Percentiles rank a stretch among this genome's conserved stretches.
Conservation (phyloP, 1,140 invertebrate species). For the Antheraea pernyi region DNA sequence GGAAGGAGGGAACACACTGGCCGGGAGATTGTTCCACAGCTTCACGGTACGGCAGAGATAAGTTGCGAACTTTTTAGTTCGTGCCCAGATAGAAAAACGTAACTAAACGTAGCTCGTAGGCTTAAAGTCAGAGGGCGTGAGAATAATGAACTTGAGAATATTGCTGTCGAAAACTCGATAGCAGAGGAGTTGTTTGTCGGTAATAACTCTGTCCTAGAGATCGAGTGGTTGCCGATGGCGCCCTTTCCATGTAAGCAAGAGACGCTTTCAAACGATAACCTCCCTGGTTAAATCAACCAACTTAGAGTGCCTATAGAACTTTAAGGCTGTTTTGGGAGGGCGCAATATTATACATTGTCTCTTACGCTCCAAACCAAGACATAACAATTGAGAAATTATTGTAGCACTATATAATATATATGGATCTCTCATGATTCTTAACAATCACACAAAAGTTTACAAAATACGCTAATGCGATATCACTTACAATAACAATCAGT, state of each 20-base stretch:
- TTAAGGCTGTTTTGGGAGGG: neutral
- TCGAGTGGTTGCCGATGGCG: neutral
- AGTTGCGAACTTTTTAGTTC: no score
- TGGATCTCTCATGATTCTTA: no score
- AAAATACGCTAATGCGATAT: no score
- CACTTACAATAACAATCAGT: no score
- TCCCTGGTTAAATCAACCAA: neutral
- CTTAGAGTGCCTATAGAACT: neutral
- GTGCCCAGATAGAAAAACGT: no score
- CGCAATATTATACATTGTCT: constrained; percentile 13
- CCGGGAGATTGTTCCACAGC: no score
- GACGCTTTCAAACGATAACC: neutral
- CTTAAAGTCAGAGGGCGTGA: neutral
- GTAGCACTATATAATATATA: no score
- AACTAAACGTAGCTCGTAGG: no score
- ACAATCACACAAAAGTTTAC: no score
- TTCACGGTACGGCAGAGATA: no score
- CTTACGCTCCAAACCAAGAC: constrained; percentile 24
- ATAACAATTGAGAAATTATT: no score
- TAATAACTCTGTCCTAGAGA: neutral
- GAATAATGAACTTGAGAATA: neutral
- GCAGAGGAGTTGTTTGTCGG: neutral
- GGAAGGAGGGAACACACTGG: no score
- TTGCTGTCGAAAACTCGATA: neutral
- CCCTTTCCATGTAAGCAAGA: neutral